phyloP scores from a whole-genome alignment of 2,113 vertebrate genomes.

The Petroica traversi region DNA sequence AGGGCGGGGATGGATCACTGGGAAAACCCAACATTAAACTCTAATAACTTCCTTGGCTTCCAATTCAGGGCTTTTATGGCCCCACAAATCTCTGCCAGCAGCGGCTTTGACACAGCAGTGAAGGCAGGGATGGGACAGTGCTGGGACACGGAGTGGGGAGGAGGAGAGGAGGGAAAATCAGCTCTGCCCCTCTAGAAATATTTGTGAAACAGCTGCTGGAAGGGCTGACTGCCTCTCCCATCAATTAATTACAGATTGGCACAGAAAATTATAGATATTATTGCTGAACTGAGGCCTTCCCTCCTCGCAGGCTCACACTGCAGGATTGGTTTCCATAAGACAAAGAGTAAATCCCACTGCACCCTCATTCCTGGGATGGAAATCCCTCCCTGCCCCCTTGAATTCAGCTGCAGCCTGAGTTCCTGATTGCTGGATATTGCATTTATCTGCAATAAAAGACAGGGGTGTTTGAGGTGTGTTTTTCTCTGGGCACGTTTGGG shows the following conservation, averaged over 20 bases:
- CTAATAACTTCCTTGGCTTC: neutral
- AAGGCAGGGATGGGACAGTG: neutral
- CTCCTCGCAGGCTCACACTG: neutral
- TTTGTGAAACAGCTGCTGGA: neutral
- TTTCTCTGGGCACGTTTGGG: neutral
- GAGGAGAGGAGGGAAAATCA: neutral
- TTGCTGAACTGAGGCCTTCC: rapidly evolving
- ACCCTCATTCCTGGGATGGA: rapidly evolving
- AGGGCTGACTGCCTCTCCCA: neutral
- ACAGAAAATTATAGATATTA: rapidly evolving
- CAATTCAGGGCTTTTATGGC: neutral
- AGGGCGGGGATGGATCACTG: neutral
- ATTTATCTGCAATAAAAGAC: neutral
- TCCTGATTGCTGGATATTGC: neutral
- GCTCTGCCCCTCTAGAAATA: neutral
- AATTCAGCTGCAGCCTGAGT: neutral
- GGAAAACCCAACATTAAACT: neutral
- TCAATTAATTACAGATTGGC: too few relatives aligned
- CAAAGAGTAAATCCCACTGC: neutral
- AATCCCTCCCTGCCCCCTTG: neutral
- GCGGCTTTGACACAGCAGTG: rapidly evolving
- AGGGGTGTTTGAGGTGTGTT: neutral
- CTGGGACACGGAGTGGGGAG: neutral
- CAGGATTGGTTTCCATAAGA: neutral
- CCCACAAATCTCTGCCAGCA: neutral